Conservation (phyloP, 2,113 vertebrate genomes). For the Oryzias curvinotus region DNA sequence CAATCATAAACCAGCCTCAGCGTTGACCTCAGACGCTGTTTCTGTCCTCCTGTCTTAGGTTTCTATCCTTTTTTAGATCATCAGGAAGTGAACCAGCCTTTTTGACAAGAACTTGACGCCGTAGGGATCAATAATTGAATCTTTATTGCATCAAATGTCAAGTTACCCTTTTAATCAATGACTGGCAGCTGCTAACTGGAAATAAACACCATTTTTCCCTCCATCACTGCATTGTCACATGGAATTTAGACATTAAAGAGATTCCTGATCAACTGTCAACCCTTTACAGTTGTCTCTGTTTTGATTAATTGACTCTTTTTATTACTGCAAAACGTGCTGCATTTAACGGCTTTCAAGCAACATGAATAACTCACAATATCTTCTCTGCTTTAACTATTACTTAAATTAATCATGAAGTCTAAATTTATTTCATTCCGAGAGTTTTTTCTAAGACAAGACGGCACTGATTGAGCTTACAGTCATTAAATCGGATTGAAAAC, state of each 20-base stretch:
- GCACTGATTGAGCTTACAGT: conserved; percentile 22
- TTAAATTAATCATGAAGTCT: too few species aligned
- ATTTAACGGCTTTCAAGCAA: too few species aligned
- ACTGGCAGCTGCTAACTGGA: conserved; percentile 46
- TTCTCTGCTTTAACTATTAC: too few species aligned
- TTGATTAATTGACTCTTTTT: too few species aligned
- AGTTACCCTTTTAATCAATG: conserved; percentile 52
- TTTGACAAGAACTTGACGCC: conserved; percentile 63
- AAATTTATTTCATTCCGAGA: too few species aligned
- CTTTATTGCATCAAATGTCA: conserved; percentile 57
- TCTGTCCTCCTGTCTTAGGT: too few species aligned
- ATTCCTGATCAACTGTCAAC: background rate
- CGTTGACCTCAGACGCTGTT: too few species aligned
- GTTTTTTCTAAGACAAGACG: background rate
- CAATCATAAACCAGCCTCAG: too few species aligned
- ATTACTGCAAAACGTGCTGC: too few species aligned
- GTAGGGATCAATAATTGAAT: conserved; percentile 65
- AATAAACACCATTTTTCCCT: conserved; percentile 10
- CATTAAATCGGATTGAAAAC: background rate
- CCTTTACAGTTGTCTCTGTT: too few species aligned
- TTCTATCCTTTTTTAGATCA: conserved; percentile 23
- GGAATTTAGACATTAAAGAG: background rate
- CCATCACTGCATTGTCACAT: background rate
- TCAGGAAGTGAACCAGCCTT: conserved; percentile 34
- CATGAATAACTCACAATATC: too few species aligned